A percentile compares a stretch with the other conserved stretches of the same genome.
These are phyloP conservation scores for Trachelus stipa DNA, from an alignment of 2,888 invertebrate genomes.

Conservation along the genomic window DNA sequence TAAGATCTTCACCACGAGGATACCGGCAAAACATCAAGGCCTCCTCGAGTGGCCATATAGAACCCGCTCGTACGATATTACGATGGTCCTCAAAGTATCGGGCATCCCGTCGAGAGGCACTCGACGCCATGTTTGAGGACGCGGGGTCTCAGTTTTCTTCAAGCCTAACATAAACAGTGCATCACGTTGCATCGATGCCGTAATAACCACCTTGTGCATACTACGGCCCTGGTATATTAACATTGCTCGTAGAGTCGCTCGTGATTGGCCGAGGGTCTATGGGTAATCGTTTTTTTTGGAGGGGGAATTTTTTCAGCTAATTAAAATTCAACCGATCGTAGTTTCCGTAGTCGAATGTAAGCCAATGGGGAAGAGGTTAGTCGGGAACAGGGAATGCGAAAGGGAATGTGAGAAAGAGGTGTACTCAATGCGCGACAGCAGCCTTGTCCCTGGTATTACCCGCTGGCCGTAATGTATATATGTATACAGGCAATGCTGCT, in stretches of 20 bases:
- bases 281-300: no score
- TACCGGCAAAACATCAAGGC: slow-evolving; percentile 55
- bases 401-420: not conserved
- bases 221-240: not conserved
- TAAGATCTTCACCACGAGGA: slow-evolving; percentile 30
- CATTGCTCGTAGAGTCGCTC: not conserved
- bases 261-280: not conserved
- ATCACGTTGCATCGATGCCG: slow-evolving; percentile 50
- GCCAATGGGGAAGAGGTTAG: not conserved
- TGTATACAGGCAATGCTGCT: slow-evolving; percentile 24
- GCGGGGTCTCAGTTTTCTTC: slow-evolving; percentile 39
- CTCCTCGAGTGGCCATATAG: slow-evolving; percentile 39
- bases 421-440: slow-evolving; percentile 6
- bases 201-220: slow-evolving; percentile 43
- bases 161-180: slow-evolving; percentile 47
- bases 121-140: slow-evolving; percentile 50
- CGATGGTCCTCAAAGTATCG: slow-evolving; percentile 50
- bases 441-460: not conserved
- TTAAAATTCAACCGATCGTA: not conserved
- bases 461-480: slow-evolving; percentile 11
- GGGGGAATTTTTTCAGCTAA: not conserved
- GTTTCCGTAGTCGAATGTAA: not conserved
- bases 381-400: not conserved
- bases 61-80: slow-evolving; percentile 50
- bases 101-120: slow-evolving; percentile 56